A percentile compares a stretch with the other conserved stretches of the same genome.
These are phyloP conservation scores for Anorthoa munda DNA, from an alignment of 2,888 invertebrate genomes.

Conservation along the genomic window DNA sequence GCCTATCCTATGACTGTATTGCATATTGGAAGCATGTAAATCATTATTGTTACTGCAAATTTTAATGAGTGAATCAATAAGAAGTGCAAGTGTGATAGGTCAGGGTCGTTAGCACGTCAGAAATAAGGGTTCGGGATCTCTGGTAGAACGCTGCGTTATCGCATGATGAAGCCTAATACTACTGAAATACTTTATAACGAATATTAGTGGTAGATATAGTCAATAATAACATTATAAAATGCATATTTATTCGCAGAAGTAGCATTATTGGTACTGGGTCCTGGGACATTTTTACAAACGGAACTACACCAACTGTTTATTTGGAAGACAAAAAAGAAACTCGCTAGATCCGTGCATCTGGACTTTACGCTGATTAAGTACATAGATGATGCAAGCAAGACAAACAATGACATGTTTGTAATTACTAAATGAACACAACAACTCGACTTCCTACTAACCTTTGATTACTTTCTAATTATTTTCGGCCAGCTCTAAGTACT, in stretches of 20 bases:
- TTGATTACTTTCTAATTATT: constrained; percentile 55
- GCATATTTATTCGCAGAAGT: background rate
- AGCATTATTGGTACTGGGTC: background rate
- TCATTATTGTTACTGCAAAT: too few relatives aligned
- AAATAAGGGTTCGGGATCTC: background rate
- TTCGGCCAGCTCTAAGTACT: constrained; percentile 31
- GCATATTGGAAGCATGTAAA: background rate
- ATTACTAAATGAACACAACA: background rate
- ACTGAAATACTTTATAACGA: background rate
- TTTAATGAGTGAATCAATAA: too few relatives aligned
- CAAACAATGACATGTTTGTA: constrained; percentile 10
- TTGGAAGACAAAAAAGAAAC: constrained; percentile 2
- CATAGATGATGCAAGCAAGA: constrained; percentile 30
- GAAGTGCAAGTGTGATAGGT: background rate
- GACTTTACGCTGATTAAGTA: constrained; percentile 19
- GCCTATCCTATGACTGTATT: background rate
- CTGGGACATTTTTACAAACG: constrained; percentile 11
- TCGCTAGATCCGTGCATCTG: constrained; percentile 16
- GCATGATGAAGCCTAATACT: background rate
- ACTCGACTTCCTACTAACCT: constrained; percentile 15
- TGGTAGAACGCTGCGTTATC: background rate
- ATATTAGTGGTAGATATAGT: background rate
- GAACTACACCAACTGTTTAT: background rate
- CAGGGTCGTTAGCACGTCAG: background rate
- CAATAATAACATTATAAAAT: background rate